Base-by-base conservation (phyloP, 1,140 invertebrate species). In the Bombus breviceps region DNA sequence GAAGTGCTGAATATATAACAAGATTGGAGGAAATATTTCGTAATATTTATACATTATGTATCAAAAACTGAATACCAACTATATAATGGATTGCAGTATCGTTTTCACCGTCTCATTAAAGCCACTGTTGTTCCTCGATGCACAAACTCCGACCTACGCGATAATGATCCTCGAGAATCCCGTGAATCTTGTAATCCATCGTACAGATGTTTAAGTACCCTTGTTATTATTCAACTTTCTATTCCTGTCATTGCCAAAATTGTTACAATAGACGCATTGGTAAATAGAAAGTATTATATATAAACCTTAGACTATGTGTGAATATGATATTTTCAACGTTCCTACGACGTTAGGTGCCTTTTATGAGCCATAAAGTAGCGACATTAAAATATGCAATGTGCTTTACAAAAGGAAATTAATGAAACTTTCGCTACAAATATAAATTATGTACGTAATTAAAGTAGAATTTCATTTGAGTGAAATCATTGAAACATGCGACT, bases 41-140 rank as follows among this genome's bases (percentile, higher is more conserved):
- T 39, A 47, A 76, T 83, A 28, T 83, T 76, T 76, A 76, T 83
- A 76, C 81, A 76, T 76, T 76, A 83, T 53, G 73, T 39, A 76
- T 68, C 59, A 25, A 34, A 41, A 37, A 25, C 25, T 68, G 81
- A 83, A 76, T 66, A 39, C 41, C 34, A 76, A 75, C 73, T 62
- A 76, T 76, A 66, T 82, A 83, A 83, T 66, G 59, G 59, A 83
- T 77, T n/a, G 73, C 62, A 6, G 62, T 76, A 83, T 83, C 81
- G 41, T 77, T 37, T 68, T 77, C 73, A 22, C 37, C 59, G 43
- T 68, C 43, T 83, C 74, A 77, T 83, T 83, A 83, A 74, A 83
- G 66, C 39, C 71, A 39, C 32, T 22, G 59, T 66, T 75, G 72
- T 59, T 76, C 10, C 72, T 64, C 72, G 57, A 64, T 62, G 32